Evolutionary conservation across 2,797 vertebrate genomes (phyloP), one percentile per base, ranked within the genome.

Genomic region (Etheostoma perlongum): DNA sequence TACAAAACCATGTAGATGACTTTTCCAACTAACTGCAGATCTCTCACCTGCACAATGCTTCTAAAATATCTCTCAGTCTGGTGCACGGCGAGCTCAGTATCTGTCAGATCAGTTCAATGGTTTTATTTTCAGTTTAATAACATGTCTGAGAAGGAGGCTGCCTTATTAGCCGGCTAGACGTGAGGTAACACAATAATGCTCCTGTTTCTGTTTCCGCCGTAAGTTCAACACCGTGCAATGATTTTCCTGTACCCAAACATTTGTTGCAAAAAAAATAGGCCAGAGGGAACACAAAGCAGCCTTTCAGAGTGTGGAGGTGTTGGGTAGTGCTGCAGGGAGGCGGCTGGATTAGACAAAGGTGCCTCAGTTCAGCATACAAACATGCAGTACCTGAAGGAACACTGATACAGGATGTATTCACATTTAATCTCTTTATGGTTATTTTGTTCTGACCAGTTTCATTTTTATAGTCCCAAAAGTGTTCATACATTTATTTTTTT

Each of bases 241-340:
- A 76, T 84, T 88, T 85, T 81, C 67, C 76, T 74, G 78, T 54
- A 81, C n/a, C 30, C 48, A 48, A 83, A 75, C 63, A 42, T 83
- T 78, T 79, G 52, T 61, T 62, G 59, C 42, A 30, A 25, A 47
- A 58, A 83, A 75, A 40, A 40, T 52, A 53, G 63, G 59, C 21
- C 67, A n/a, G 73, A 44, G 40, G 5, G 23, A 59, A 61, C 77
- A 91, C 83, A 91, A 82, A 84, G 88, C 79, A 12, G 79, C 76
- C 72, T 78, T 91, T 92, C 54, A 91, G 72, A 52, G 49, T 4
- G 4, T 74, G 77, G 72, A 81, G 46, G 70, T 47, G 62, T 16
- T 57, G 76, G 79, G 67, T 47, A 77, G 68, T 58, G 59, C 67
- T 64, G 63, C 65, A 40, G 49, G 61, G 66, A 78, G 69, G 68